These are phyloP conservation scores for Dendrolimus punctatus DNA, from an alignment of 1,140 invertebrate genomes.

Conservation along the genomic window DNA sequence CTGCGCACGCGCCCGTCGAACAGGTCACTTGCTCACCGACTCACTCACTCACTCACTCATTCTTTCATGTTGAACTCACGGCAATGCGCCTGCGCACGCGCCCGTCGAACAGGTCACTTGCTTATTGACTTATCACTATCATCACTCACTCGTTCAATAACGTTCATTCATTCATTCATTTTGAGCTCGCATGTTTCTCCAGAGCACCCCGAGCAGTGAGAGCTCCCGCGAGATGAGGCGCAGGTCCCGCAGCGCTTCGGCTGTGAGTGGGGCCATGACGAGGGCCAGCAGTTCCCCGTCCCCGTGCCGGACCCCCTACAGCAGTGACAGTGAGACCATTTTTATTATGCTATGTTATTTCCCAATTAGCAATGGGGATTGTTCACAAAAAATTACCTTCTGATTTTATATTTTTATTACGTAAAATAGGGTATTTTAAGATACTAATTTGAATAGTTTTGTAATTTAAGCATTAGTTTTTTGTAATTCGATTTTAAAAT, in stretches of 20 bases:
- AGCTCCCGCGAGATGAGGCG: constrained; percentile 23
- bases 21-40: too few species aligned
- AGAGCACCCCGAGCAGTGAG: constrained; percentile 5
- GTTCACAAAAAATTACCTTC: too few species aligned
- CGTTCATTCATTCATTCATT: background rate
- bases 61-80: constrained; percentile 83
- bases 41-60: too few species aligned
- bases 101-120: constrained; percentile 79
- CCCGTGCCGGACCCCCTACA: background rate
- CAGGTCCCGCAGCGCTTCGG: constrained; percentile 39
- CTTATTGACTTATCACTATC: constrained; percentile 48
- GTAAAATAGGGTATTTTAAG: too few species aligned
- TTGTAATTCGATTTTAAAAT: too few species aligned
- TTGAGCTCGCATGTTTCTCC: background rate
- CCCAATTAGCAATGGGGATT: too few species aligned
- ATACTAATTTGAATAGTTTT: too few species aligned
- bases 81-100: constrained; percentile 82
- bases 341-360: background rate
- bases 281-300: constrained; percentile 16
- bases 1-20: too few species aligned
- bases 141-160: background rate
- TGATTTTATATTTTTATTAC: too few species aligned
- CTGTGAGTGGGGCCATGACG: constrained; percentile 18
- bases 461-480: too few species aligned
- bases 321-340: constrained; percentile 34